phyloP scores from a whole-genome alignment of 2,113 vertebrate genomes.

The Prionailurus bengalensis region DNA sequence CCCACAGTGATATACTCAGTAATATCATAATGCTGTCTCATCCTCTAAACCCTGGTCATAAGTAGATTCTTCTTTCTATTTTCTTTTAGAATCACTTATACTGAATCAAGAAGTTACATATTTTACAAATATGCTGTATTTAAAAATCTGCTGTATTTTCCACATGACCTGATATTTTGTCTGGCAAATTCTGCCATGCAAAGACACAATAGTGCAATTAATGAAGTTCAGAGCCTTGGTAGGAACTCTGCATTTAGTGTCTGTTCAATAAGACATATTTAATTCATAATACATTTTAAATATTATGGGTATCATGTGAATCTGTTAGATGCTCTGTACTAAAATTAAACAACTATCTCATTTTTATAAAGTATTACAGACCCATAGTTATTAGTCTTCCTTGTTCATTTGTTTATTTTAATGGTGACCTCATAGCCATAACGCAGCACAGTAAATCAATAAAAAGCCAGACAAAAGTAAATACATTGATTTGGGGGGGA shows the following conservation, averaged over 20 bases:
- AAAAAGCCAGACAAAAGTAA: not conserved
- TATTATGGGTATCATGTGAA: not conserved
- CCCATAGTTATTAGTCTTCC: not conserved
- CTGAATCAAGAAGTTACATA: not conserved
- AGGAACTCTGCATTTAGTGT: not conserved
- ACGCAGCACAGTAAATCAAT: not conserved
- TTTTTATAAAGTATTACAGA: not conserved
- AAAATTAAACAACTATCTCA: not conserved
- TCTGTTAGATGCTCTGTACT: not conserved
- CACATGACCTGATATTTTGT: not conserved
- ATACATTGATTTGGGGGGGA: not conserved
- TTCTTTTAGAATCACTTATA: not conserved
- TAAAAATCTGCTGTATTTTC: not conserved
- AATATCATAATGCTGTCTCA: not conserved
- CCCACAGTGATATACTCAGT: not conserved
- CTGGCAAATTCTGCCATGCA: not conserved
- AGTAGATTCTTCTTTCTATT: constrained; percentile 3
- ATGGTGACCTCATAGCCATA: not conserved
- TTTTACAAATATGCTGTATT: not conserved
- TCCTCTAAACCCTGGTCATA: not conserved
- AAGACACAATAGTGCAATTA: not conserved
- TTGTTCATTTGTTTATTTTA: not conserved
- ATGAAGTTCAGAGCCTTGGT: not conserved
- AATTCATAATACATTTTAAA: not conserved
- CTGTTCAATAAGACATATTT: not conserved